phyloP scores from a whole-genome alignment of 2,113 vertebrate species.

The Ictalurus furcatus region DNA sequence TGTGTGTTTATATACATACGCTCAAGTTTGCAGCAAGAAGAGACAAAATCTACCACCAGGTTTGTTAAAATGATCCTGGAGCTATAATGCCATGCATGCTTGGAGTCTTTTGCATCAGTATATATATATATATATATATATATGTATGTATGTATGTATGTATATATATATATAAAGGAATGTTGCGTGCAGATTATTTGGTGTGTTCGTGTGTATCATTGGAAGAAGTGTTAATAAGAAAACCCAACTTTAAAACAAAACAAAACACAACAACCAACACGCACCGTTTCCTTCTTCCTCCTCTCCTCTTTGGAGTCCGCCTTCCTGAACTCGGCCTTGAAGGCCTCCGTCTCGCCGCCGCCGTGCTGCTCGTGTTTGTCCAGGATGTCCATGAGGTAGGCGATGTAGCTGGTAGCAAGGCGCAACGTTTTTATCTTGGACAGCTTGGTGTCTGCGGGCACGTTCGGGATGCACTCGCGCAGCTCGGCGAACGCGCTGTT shows the following conservation, averaged over 20 bases:
- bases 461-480: constrained; percentile 95
- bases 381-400: constrained; percentile 99
- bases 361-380: constrained; percentile 96
- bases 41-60: background rate
- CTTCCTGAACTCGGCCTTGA: constrained; percentile 98
- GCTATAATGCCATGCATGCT: too few species aligned
- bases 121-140: too few species aligned
- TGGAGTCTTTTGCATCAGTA: background rate
- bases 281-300: constrained; percentile 94
- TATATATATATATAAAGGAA: background rate
- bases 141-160: too few species aligned
- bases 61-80: background rate
- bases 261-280: constrained; percentile 51
- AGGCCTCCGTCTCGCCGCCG: constrained; percentile 86
- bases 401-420: constrained; percentile 98
- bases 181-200: background rate
- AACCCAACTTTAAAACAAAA: background rate
- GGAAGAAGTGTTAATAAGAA: background rate
- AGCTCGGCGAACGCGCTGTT: constrained; percentile 98
- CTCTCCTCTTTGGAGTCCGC: constrained; percentile 93
- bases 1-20: background rate
- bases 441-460: constrained; percentile 95
- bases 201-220: background rate
- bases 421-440: constrained; percentile 97
- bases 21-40: constrained; percentile 12